phyloP scores from a whole-genome alignment of 2,113 vertebrate genomes.

The Corapipo altera region DNA sequence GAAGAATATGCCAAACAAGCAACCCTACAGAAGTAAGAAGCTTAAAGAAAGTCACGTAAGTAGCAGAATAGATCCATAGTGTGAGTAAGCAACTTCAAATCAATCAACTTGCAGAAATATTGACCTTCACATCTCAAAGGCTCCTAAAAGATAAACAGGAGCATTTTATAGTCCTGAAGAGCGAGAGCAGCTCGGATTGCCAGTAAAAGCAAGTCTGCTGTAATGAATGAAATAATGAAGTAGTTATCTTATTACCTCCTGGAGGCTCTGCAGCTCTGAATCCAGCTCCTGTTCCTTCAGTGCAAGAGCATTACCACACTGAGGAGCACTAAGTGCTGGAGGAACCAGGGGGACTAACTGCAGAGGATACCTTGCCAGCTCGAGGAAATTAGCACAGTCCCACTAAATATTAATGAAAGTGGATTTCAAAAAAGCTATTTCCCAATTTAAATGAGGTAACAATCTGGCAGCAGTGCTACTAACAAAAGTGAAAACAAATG shows the following conservation, averaged over 20 bases:
- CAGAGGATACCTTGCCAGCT: neutral
- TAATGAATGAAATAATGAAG: slow-evolving; percentile 13
- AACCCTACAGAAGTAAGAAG: neutral
- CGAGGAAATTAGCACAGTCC: neutral
- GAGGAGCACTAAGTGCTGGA: neutral
- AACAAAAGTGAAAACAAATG: neutral
- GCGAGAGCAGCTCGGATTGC: neutral
- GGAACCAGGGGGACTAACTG: neutral
- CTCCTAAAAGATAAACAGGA: neutral
- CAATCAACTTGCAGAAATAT: neutral
- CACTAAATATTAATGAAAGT: slow-evolving; percentile 2
- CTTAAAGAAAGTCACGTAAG: neutral
- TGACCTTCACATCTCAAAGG: neutral
- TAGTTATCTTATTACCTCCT: neutral
- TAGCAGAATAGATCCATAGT: neutral
- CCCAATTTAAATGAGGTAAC: neutral
- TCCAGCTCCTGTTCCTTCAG: neutral
- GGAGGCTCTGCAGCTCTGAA: slow-evolving; percentile 1
- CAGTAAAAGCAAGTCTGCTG: neutral
- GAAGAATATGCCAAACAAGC: neutral
- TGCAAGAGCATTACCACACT: neutral
- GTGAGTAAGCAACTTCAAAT: neutral
- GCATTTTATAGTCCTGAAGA: neutral
- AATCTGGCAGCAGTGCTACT: neutral
- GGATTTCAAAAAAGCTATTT: neutral